Conservation (phyloP, 2,113 vertebrate genomes). For the Strix aluco region DNA sequence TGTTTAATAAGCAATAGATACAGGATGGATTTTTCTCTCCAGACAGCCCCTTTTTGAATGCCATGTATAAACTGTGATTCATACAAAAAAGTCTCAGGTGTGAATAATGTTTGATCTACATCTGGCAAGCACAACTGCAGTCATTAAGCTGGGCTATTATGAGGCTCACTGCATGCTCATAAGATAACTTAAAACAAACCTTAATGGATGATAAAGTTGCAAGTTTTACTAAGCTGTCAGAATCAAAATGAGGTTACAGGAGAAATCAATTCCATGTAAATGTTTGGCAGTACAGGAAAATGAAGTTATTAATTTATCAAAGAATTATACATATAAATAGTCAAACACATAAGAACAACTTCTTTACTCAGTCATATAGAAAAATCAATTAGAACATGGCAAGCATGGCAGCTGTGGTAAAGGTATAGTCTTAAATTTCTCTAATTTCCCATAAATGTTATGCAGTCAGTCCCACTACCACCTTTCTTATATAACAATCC, state of each 20-base stretch:
- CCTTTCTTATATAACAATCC: background rate
- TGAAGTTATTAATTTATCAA: background rate
- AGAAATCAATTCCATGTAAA: background rate
- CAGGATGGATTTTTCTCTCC: background rate
- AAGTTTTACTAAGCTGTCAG: background rate
- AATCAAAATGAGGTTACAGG: background rate
- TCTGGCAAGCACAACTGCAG: background rate
- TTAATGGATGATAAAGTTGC: background rate
- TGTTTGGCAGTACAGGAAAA: background rate
- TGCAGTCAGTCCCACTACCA: background rate
- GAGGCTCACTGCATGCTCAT: background rate
- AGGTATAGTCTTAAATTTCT: background rate
- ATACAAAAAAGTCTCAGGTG: background rate
- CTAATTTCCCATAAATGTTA: background rate
- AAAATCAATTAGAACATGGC: background rate
- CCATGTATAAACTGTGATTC: background rate
- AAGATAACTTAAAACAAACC: background rate
- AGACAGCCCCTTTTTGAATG: background rate
- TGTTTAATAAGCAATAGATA: background rate
- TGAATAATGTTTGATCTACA: background rate
- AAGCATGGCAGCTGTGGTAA: background rate
- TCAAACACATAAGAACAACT: background rate
- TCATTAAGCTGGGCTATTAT: slow-evolving; percentile 5
- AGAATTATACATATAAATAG: background rate
- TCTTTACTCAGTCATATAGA: background rate